Evolutionary conservation across 2,113 vertebrate species (phyloP), one percentile per base, ranked within the genome.

Genomic region (Entelurus aequoreus): DNA sequence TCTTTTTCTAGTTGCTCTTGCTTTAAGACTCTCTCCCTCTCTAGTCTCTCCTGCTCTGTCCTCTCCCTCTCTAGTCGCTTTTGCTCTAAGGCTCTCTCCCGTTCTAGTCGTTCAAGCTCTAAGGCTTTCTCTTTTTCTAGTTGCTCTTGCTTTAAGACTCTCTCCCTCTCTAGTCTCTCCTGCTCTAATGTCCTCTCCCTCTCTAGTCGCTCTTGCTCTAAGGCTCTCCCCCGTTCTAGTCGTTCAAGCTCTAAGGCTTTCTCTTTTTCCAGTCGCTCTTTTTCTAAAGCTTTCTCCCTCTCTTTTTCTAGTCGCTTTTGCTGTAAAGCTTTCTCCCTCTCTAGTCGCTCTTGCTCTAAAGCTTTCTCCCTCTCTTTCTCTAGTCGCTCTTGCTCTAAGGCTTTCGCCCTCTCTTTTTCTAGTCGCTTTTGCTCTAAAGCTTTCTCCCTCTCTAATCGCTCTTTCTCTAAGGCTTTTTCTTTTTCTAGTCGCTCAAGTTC

Each of bases 301-400:
- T 83, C 79, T n/a, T 63, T n/a, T n/a, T n/a, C n/a, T n/a, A n/a
- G 15, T 47, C 42, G 77, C 66, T 80, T 78, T 62, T 53, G 48
- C 60, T 86, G 62, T 15, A 64, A 13, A 54, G 74, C 71, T 35
- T 36, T 67, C 21, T 85, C 75, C 42, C 42, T 75, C 48, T 77
- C 78, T 14, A 65, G 28, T 46, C 49, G 65, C 48, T 64, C 62
- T 28, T 47, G 8, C 15, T 44, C 35, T 11, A 51, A 5, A 1
- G 55, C 51, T 16, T 15, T 48, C n/a, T n/a, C n/a, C n/a, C 50
- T 69, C 5, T 80, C 77, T 50, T 56, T 52, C 48, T 72, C 63
- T 7, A 62, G 8, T 46, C 49, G 65, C 48, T 64, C 62, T 28
- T 47, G 8, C 15, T 44, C 35, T 11, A 51, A 5, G 3, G 55